These are phyloP conservation scores for Hipposideros armiger DNA, from an alignment of 2,113 vertebrate species.

Conservation along the genomic window DNA sequence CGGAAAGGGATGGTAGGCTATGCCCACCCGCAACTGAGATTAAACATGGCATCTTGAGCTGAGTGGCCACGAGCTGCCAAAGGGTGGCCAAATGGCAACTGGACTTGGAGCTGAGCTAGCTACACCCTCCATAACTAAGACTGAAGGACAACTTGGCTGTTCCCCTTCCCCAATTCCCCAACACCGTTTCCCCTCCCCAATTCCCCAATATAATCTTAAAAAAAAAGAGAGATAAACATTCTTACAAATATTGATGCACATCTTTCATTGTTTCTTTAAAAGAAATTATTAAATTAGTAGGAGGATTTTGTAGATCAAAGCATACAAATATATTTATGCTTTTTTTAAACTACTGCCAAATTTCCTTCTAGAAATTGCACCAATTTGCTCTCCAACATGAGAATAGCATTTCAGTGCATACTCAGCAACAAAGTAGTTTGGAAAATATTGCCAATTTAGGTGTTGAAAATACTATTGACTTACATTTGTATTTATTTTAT, in stretches of 20 bases:
- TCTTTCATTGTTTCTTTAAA: conserved; percentile 59
- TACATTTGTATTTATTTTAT: conserved; percentile 45
- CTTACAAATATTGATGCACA: conserved; percentile 55
- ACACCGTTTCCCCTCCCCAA: too few relatives aligned
- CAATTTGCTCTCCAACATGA: conserved; percentile 33
- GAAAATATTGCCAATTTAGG: conserved; percentile 19
- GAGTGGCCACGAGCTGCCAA: too few relatives aligned
- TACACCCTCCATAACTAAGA: too few relatives aligned
- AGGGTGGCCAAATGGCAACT: too few relatives aligned
- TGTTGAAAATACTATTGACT: conserved; percentile 53
- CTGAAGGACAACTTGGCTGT: too few relatives aligned
- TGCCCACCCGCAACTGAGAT: too few relatives aligned
- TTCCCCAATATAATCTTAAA: too few relatives aligned
- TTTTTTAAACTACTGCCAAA: conserved; percentile 46
- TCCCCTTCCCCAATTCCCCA: too few relatives aligned
- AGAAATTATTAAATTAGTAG: conserved; percentile 46
- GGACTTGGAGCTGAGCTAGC: too few relatives aligned
- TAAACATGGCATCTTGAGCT: too few relatives aligned
- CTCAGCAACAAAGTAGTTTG: conserved; percentile 11
- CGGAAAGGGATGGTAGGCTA: too few relatives aligned
- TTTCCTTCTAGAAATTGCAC: conserved; percentile 36
- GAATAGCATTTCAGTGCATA: conserved; percentile 37
- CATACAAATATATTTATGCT: conserved; percentile 22
- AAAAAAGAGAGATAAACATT: neutral
- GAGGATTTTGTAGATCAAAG: conserved; percentile 39